Conservation (phyloP, 2,797 vertebrate species). For the Myotis findleyi region DNA sequence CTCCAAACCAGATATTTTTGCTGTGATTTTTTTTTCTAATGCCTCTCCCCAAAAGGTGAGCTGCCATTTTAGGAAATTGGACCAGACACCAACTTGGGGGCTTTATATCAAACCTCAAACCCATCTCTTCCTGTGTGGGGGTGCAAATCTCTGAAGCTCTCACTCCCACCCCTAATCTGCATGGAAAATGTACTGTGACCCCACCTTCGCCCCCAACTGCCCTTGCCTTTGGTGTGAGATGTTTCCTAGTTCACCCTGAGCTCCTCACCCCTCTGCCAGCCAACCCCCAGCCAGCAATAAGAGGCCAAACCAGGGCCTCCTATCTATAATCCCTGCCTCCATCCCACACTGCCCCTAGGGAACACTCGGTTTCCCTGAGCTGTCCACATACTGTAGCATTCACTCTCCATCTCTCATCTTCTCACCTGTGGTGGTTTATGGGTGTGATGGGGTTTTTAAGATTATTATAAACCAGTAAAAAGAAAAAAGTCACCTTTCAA, state of each 20-base stretch:
- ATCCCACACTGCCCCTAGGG: conserved; percentile 60
- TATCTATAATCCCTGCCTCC: conserved; percentile 60
- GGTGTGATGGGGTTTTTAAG: conserved; percentile 77
- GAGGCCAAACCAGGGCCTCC: conserved; percentile 66
- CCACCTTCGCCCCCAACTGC: background rate
- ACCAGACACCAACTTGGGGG: conserved; percentile 66
- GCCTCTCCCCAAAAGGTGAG: conserved; percentile 58
- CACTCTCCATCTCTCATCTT: conserved; percentile 71
- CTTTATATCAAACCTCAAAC: conserved; percentile 55
- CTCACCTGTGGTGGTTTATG: conserved; percentile 80
- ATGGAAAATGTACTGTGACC: conserved; percentile 81
- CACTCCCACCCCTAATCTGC: conserved; percentile 76
- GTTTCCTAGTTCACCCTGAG: conserved; percentile 68
- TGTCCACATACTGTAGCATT: conserved; percentile 76
- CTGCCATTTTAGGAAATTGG: conserved; percentile 67
- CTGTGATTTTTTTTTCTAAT: conserved; percentile 2
- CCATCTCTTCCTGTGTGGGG: conserved; percentile 71
- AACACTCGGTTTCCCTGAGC: conserved; percentile 44
- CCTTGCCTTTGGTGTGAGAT: conserved; percentile 71
- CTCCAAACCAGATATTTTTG: conserved; percentile 53
- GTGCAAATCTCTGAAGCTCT: conserved; percentile 71
- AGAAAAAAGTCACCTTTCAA: conserved; percentile 58
- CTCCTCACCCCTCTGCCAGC: conserved; percentile 39
- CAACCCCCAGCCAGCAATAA: conserved; percentile 71
- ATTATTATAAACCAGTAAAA: conserved; percentile 82